Evolutionary conservation across 2,888 invertebrate genomes (phyloP), one percentile per base, ranked within the genome.

Genomic region (Agrotis puta): DNA sequence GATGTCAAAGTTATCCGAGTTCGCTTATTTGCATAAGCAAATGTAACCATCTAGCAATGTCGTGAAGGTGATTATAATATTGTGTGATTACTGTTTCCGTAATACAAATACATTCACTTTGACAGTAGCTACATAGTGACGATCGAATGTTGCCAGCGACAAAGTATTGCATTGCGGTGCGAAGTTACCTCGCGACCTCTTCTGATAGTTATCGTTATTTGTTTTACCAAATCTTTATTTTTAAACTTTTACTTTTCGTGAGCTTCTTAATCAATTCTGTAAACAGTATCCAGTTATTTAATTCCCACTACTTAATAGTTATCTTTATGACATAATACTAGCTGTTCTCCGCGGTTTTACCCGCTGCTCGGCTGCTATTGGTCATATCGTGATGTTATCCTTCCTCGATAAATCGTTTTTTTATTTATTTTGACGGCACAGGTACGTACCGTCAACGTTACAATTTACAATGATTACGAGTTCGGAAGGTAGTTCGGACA

Each of bases 191-290:
- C 18, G 48, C 59, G 58, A 77, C 70, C 70, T 33, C 43, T n/a
- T 58, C 63, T 9, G n/a, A 2, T 18, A 24, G 13, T 45, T 2
- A 54, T 50, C 14, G 27, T 33, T 67, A 45, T 74, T 73, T 74
- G 33, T 51, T 65, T 73, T 65, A 73, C 72, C 9, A 64, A 73
- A 73, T 74, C 24, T 47, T 59, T 7, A 33, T 50, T 62, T 39
- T 39, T n/a, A 13, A 20, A 39, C n/a, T 51, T 47, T 43, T 33
- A 20, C 16, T 0, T 16, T 64, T 57, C 3, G 22, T 50, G 64
- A 43, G 54, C 22, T 45, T 56, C 7, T 27, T 56, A 14, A 61
- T 58, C 4, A 20, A 45, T 24, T 43, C 0, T 2, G 16, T 16
- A 22, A 70, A 70, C 1, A 58, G 20, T 51, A 7, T 45, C 9